Percentiles rank a stretch among this genome's conserved stretches.
These are phyloP conservation scores for Rhopalosiphum maidis DNA, from an alignment of 1,140 invertebrate species.

Conservation along the genomic window DNA sequence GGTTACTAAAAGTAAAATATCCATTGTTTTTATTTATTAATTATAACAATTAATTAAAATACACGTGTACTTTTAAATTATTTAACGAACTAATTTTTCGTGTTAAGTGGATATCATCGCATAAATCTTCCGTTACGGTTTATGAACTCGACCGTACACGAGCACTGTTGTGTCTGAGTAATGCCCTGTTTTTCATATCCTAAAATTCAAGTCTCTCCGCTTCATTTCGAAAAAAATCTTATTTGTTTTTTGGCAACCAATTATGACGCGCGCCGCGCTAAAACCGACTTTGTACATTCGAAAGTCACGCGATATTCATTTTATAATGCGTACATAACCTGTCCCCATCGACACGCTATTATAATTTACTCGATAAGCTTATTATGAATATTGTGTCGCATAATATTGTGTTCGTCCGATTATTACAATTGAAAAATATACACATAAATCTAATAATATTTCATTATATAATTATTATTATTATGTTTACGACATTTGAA, in stretches of 20 bases:
- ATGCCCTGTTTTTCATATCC: background rate
- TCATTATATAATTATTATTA: no score
- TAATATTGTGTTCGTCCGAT: background rate
- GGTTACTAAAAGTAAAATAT: background rate
- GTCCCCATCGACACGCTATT: background rate
- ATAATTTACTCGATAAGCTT: background rate
- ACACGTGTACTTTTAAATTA: background rate
- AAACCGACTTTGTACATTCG: background rate
- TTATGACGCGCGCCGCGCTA: background rate
- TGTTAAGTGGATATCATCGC: background rate
- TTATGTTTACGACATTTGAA: background rate
- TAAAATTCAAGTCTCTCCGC: background rate
- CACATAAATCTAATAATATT: background rate
- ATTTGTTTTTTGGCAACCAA: background rate
- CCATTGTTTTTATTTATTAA: background rate
- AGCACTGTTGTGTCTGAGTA: background rate
- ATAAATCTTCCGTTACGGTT: background rate
- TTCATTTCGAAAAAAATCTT: background rate
- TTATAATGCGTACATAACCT: background rate
- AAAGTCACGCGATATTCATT: background rate
- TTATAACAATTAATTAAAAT: background rate
- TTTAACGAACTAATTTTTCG: background rate
- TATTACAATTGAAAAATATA: background rate
- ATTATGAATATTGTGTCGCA: background rate
- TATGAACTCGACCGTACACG: background rate